phyloP scores from a whole-genome alignment of 1,140 invertebrate species.

The Holotrichia oblita region DNA sequence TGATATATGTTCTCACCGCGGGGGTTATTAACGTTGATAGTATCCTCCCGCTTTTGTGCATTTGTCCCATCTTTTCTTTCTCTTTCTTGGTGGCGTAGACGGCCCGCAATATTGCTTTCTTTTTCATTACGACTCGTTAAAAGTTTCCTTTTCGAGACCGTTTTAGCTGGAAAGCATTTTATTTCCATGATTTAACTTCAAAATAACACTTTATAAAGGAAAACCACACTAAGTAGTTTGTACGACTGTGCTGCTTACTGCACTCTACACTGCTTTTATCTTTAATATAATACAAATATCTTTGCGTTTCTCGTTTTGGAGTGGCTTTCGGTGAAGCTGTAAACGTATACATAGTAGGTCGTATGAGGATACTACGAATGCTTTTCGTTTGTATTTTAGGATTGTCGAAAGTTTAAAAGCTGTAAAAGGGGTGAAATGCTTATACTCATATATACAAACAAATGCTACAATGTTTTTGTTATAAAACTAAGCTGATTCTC shows the following conservation, averaged over 20 bases:
- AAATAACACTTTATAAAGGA: constrained; percentile 47
- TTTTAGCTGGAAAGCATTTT: constrained; percentile 31
- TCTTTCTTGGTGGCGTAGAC: neutral
- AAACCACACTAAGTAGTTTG: neutral
- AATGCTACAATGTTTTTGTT: neutral
- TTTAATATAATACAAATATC: constrained; percentile 35
- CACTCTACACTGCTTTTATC: constrained; percentile 15
- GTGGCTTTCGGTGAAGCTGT: neutral
- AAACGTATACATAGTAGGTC: constrained; percentile 2
- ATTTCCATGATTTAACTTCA: constrained; percentile 47
- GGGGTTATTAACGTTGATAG: constrained; percentile 14
- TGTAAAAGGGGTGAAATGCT: neutral
- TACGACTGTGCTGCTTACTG: constrained; percentile 23
- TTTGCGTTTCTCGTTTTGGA: neutral
- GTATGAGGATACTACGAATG: neutral
- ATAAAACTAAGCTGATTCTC: neutral
- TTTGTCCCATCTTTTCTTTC: constrained; percentile 22
- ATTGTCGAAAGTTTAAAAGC: constrained; percentile 10
- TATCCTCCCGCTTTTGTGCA: constrained; percentile 2
- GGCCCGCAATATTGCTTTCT: constrained; percentile 40
- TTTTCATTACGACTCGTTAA: constrained; percentile 49
- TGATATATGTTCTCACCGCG: constrained; percentile 25
- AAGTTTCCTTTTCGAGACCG: constrained; percentile 46
- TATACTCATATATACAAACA: neutral
- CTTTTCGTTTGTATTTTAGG: neutral